Base-by-base conservation (phyloP, 2,113 vertebrate species). In the Propithecus coquereli region DNA sequence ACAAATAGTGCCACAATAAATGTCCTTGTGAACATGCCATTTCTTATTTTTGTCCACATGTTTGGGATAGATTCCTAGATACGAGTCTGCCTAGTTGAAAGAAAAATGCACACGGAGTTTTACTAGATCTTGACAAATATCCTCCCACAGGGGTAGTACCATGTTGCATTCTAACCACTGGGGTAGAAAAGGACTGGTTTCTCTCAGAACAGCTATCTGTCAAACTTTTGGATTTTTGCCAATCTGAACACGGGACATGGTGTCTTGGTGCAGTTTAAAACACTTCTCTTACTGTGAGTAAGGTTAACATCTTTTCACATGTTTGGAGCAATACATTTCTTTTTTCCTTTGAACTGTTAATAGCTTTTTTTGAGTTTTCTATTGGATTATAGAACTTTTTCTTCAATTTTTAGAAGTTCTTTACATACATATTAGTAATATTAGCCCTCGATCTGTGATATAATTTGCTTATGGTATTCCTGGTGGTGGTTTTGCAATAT, bases 31-130 rank as follows among this genome's bases (percentile, higher is more conserved):
- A 5, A 18, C 20, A n/a, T 4, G 37, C 18, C 30, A 32, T 34
- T 59, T 87, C 37, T 70, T 45, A 65, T 32, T 83, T 90, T 52
- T 90, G 74, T 34, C 88, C 47, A 50, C 23, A 4, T 73, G 43
- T 87, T 77, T 88, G 63, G 52, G 70, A 77, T 22, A 93, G 70
- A 83, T 34, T 82, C n/a, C 50, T 70, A 93, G 43, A 68, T 54
- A 10, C 0, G 9, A 63, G 52, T 22, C 45, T 91, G 59, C 40
- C 87, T 7, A 40, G 30, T 61, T 63, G 70, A 83, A 77, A 22
- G 37, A 57, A 94, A 84, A 40, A 34, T 1, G 27, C 2, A 47
- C 13, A 45, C 13, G 47, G 13, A 22, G 70, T 83, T 84, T 30
- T 59, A 77, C 37, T 13, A 52, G 71, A n/a, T 1, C 0, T 40